Evolutionary conservation across 2,888 invertebrate species (phyloP), one percentile per base, ranked within the genome.

Genomic region (Andricus curvator): DNA sequence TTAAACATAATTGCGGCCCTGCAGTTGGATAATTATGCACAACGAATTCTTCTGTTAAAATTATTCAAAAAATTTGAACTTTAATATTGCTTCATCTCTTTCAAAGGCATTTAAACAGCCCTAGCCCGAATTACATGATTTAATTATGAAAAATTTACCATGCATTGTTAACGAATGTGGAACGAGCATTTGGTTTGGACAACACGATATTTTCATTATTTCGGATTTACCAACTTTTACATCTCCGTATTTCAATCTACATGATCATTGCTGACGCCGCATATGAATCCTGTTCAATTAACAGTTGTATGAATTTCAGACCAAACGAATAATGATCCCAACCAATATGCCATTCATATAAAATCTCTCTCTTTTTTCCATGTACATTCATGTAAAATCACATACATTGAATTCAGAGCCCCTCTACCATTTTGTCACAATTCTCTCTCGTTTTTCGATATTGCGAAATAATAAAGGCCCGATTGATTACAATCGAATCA

Each of bases 271-370:
- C 66, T 60, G 25, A 68, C 56, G 78, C 62, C 64, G 17, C 17
- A 84, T 83, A 87, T 86, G 84, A 87, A 85, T 85, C 84, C 83
- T 85, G 85, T 87, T 87, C 86, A 88, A 88, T 89, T 87, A 89
- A 88, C 85, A 86, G 81, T 79, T 86, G 82, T 84, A 86, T 84
- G 83, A 81, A 84, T 85, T 80, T 84, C 81, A 81, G 76, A 82
- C 81, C 83, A 85, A 85, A 84, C 86, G 85, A 87, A 85, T 87
- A 86, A 87, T 81, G 78, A 83, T 70, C 78, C 48, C 25, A 70
- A 48, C 70, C 70, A 48, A 20, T 11, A 51, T 70, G 70, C n/a
- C 11, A 51, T 33, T 29, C 51, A 70, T 51, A 29, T 25, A 11
- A 51, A 25, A 51, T 33, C 29, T 70, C 33, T 13, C 44, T 29